Base-by-base conservation (phyloP, 2,797 vertebrate species). In the Columba guinea region DNA sequence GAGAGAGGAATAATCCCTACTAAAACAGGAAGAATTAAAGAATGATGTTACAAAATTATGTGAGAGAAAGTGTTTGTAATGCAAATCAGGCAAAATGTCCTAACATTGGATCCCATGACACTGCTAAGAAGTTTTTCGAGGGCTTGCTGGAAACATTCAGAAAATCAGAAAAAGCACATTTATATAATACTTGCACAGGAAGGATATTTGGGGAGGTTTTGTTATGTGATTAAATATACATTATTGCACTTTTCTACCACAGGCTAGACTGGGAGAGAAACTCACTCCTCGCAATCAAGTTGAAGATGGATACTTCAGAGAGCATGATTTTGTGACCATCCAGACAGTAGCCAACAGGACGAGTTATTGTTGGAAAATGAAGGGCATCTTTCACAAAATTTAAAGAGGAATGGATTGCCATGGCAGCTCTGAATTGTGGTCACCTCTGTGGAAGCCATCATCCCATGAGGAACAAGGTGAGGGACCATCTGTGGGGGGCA, bases 391-490 rank as follows among this genome's bases (percentile, higher is more conserved):
- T 83, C 52, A 51, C 3, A 9, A 87, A 62, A 58, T 71, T 94
- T 84, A 74, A 87, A 75, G 65, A 84, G 76, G 5, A 62, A 52
- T 5, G 12, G 62, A 21, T 44, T 6, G 2, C 39, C 1, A 2
- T 78, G 94, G 96, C 92, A 97, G 94, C 95, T 96, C 58, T 95
- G 92, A 96, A 13, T 75, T 91, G 85, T 21, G 13, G 88, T 88
- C 56, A 56, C 69, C 90, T 89, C 96, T 92, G 93, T 51, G 79
- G 82, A 96, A 95, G 68, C 70, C 90, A 89, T 90, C 41, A 44
- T 90, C 62, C 48, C 11, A 55, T 7, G 14, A 52, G 46, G 32
- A 91, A 46, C 21, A n/a, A 84, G 73, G 49, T 7, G 9, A 90
- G 67, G 64, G 64, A 73, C 71, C 49, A 90, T 60, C 28, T 26